phyloP scores from a whole-genome alignment of 2,888 invertebrate species.

The Hemistola chrysoprasaria region DNA sequence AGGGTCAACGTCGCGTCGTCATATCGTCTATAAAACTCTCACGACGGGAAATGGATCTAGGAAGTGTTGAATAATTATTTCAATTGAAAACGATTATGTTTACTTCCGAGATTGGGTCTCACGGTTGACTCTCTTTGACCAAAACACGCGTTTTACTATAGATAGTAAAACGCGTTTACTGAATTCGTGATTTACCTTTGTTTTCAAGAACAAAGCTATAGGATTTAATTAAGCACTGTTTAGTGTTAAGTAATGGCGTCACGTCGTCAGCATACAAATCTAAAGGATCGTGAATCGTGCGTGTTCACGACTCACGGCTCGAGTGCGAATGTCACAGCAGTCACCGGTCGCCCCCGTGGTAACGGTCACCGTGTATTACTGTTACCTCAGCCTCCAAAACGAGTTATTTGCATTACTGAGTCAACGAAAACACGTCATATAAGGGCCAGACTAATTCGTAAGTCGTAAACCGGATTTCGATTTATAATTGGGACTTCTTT shows the following conservation, averaged over 20 bases:
- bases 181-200: slow-evolving; percentile 46
- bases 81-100: slow-evolving; percentile 17
- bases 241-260: slow-evolving; percentile 30
- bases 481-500: not conserved
- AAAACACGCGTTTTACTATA: slow-evolving; percentile 23
- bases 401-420: slow-evolving; percentile 65
- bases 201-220: slow-evolving; percentile 43
- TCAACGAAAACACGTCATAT: slow-evolving; percentile 37
- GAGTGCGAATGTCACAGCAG: slow-evolving; percentile 31
- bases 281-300: slow-evolving; percentile 38
- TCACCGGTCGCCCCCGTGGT: slow-evolving; percentile 56
- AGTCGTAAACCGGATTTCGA: slow-evolving; percentile 35
- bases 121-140: slow-evolving; percentile 38
- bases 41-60: slow-evolving; percentile 7
- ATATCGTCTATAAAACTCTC: too few relatives aligned
- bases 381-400: slow-evolving; percentile 63
- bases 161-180: slow-evolving; percentile 42
- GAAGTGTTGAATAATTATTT: slow-evolving; percentile 6
- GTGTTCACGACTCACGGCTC: slow-evolving; percentile 43
- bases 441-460: slow-evolving; percentile 32
- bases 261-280: slow-evolving; percentile 39
- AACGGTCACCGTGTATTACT: slow-evolving; percentile 67
- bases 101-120: slow-evolving; percentile 33
- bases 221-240: slow-evolving; percentile 24
- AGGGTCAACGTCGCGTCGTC: slow-evolving; percentile 18